These are phyloP conservation scores for Lasius platythorax DNA, from an alignment of 2,888 invertebrate species.

Conservation along the genomic window DNA sequence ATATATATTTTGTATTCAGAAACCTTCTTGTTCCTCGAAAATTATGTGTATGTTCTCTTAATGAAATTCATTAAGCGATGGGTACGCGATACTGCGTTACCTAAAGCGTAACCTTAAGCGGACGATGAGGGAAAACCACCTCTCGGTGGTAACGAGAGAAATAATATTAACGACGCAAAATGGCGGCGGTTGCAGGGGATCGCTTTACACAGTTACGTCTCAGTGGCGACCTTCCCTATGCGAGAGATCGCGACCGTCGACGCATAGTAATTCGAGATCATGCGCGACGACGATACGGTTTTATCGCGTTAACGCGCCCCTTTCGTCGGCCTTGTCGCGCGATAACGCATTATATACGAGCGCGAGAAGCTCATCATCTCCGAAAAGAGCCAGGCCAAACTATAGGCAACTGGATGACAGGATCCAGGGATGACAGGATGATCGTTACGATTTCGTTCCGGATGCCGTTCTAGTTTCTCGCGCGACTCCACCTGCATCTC, in stretches of 20 bases:
- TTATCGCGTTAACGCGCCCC: constrained; percentile 69
- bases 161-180: constrained; percentile 47
- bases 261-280: constrained; percentile 70
- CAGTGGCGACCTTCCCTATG: constrained; percentile 21
- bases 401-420: constrained; percentile 3
- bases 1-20: not conserved
- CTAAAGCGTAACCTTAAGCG: constrained; percentile 6
- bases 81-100: constrained; percentile 19
- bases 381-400: constrained; percentile 24
- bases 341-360: constrained; percentile 47
- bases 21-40: not conserved
- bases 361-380: not conserved
- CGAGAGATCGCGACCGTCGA: constrained; percentile 63
- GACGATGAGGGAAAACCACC: constrained; percentile 35
- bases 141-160: constrained; percentile 37
- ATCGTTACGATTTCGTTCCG: constrained; percentile 47
- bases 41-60: not conserved
- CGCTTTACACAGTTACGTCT: constrained; percentile 55
- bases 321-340: constrained; percentile 25
- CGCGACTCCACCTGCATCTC: constrained; percentile 52
- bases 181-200: constrained; percentile 52
- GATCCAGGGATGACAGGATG: constrained; percentile 24
- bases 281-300: constrained; percentile 53
- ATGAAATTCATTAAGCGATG: constrained; percentile 15
- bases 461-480: constrained; percentile 61